Conservation (phyloP, 1,140 invertebrate species). For the Hyposmocoma kahamanoa region DNA sequence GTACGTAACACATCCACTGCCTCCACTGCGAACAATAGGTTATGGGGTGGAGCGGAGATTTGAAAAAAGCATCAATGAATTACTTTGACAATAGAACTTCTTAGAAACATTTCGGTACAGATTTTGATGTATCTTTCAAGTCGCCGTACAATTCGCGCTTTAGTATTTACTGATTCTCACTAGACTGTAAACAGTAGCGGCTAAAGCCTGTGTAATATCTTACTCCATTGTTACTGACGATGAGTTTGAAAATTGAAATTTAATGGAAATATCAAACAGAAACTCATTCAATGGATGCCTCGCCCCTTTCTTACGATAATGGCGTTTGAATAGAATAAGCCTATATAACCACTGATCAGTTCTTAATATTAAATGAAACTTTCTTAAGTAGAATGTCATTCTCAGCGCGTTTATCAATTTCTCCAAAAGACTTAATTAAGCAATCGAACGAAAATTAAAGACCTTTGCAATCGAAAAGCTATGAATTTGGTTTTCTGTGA, state of each 20-base stretch:
- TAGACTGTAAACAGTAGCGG: slow-evolving; percentile 8
- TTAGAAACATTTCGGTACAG: slow-evolving; percentile 28
- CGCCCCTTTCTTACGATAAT: slow-evolving; percentile 40
- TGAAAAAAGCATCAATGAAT: slow-evolving; percentile 50
- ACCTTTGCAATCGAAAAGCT: too few relatives aligned
- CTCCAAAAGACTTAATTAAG: too few relatives aligned
- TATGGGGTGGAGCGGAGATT: slow-evolving; percentile 18
- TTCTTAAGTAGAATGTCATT: too few relatives aligned
- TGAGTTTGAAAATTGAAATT: slow-evolving; percentile 66
- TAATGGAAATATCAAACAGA: slow-evolving; percentile 66
- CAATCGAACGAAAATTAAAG: too few relatives aligned
- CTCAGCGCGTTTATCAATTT: too few relatives aligned
- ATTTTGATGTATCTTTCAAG: slow-evolving; percentile 25
- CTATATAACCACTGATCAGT: slow-evolving; percentile 24
- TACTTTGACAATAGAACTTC: slow-evolving; percentile 19
- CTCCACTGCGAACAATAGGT: slow-evolving; percentile 33
- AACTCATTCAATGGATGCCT: slow-evolving; percentile 35
- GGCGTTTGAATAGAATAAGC: slow-evolving; percentile 35
- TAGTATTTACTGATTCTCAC: slow-evolving; percentile 18
- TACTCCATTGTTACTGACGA: slow-evolving; percentile 38
- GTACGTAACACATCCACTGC: too few relatives aligned
- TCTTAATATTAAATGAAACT: slow-evolving; percentile 39
- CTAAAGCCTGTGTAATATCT: slow-evolving; percentile 6
- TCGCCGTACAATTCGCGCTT: slow-evolving; percentile 39
- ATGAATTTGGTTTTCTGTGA: too few relatives aligned